These are phyloP conservation scores for Engraulis encrasicolus DNA, from an alignment of 2,113 vertebrate genomes.

Conservation along the genomic window DNA sequence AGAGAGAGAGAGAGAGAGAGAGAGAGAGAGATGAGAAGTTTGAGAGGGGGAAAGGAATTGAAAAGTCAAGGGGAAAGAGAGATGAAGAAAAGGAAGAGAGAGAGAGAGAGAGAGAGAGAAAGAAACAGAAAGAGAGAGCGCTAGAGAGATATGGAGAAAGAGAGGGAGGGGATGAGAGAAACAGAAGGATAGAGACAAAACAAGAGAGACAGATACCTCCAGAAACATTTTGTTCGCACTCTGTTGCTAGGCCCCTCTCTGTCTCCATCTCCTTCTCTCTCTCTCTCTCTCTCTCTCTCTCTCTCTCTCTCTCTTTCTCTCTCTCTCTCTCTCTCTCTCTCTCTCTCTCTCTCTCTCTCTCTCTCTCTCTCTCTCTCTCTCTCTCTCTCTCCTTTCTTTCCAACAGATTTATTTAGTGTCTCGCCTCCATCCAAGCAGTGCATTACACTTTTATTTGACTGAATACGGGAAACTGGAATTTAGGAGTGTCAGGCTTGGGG, in stretches of 20 bases:
- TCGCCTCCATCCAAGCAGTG: constrained; percentile 5
- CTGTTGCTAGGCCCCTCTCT: not conserved
- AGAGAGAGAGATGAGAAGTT: too few relatives aligned
- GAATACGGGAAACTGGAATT: constrained; percentile 6
- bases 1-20: too few relatives aligned
- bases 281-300: too few relatives aligned
- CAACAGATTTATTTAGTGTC: constrained; percentile 18
- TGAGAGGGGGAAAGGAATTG: not conserved
- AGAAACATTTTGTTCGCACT: not conserved
- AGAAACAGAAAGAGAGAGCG: not conserved
- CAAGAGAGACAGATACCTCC: not conserved
- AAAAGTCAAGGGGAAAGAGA: not conserved
- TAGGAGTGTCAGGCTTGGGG: constrained; percentile 9
- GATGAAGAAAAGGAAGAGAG: too few relatives aligned
- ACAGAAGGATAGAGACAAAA: too few relatives aligned
- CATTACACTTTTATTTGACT: constrained; percentile 22
- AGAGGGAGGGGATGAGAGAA: not conserved
- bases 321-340: not conserved
- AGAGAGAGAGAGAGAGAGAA: not conserved
- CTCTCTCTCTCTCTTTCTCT: not conserved
- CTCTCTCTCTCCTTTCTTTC: not conserved
- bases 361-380: not conserved
- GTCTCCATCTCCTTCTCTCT: too few relatives aligned
- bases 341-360: not conserved
- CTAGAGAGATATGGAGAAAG: not conserved